Conservation (phyloP, 2,888 invertebrate species). For the Ormyrus rosae region DNA sequence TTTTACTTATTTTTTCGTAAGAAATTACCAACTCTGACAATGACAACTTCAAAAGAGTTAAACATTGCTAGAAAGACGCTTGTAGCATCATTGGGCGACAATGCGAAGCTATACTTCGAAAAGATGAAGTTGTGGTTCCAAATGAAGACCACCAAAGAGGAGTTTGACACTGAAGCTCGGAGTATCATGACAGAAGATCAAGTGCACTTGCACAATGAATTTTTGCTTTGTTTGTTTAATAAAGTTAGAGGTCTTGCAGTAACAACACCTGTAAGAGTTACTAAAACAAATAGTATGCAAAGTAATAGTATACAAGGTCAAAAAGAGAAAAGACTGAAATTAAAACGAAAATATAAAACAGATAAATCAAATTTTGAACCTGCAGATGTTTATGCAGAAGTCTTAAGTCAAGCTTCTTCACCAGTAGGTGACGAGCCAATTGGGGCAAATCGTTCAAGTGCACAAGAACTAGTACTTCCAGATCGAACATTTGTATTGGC, state of each 20-base stretch:
- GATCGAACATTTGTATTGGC: conserved; percentile 90
- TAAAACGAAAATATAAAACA: conserved; percentile 76
- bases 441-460: conserved; percentile 79
- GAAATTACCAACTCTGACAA: conserved; percentile 50
- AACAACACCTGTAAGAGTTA: conserved; percentile 73
- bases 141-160: conserved; percentile 84
- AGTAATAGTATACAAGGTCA: conserved; percentile 64
- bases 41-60: conserved; percentile 75
- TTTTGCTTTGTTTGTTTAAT: conserved; percentile 86
- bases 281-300: conserved; percentile 60
- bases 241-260: conserved; percentile 80
- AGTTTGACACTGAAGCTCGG: conserved; percentile 88
- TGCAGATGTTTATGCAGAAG: conserved; percentile 74
- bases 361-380: conserved; percentile 74
- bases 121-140: conserved; percentile 87
- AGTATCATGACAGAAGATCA: conserved; percentile 84
- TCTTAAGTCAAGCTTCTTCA: conserved; percentile 71
- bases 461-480: conserved; percentile 88
- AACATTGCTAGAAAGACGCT: conserved; percentile 80
- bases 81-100: conserved; percentile 82
- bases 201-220: conserved; percentile 90
- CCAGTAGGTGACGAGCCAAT: conserved; percentile 74
- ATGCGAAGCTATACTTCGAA: conserved; percentile 82
- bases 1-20: background rate
- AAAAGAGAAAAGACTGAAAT: conserved; percentile 69